phyloP scores from a whole-genome alignment of 2,797 vertebrate genomes.

The Peromyscus attwateri region DNA sequence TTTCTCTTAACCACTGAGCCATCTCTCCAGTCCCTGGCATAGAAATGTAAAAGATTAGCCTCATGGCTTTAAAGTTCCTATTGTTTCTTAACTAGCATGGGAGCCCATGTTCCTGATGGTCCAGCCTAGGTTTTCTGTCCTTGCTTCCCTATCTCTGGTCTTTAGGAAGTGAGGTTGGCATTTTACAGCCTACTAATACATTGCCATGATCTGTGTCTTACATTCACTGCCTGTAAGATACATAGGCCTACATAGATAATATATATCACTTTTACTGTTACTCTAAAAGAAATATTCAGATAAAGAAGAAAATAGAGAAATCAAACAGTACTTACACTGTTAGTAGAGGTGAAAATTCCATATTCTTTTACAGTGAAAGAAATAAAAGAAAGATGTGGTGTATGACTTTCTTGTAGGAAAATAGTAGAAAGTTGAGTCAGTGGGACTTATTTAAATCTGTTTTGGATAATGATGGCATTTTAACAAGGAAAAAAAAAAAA shows the following conservation, averaged over 20 bases:
- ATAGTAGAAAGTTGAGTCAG: not conserved
- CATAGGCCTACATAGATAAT: not conserved
- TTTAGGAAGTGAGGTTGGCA: not conserved
- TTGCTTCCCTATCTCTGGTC: not conserved
- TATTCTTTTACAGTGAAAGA: not conserved
- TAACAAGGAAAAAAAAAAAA: not conserved
- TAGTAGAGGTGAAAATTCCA: not conserved
- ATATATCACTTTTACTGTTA: not conserved
- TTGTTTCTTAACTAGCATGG: not conserved
- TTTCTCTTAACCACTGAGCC: not conserved
- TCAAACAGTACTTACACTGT: not conserved
- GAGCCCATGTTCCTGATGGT: not conserved
- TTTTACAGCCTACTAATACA: not conserved
- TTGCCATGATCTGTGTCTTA: not conserved
- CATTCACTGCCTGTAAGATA: not conserved
- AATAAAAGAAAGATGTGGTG: not conserved
- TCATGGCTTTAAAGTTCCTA: not conserved
- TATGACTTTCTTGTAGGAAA: not conserved
- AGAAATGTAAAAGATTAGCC: not conserved
- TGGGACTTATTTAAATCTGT: not conserved
- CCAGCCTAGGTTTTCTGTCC: not conserved
- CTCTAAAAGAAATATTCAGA: constrained; percentile 3
- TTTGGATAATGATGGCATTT: not conserved
- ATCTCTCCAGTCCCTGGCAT: not conserved
- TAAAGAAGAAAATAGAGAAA: not conserved